Evolutionary conservation across 37 sponge, comb jelly and placozoan species (phyloP).

Genomic region (Aphrocallistes beatrix): DNA sequence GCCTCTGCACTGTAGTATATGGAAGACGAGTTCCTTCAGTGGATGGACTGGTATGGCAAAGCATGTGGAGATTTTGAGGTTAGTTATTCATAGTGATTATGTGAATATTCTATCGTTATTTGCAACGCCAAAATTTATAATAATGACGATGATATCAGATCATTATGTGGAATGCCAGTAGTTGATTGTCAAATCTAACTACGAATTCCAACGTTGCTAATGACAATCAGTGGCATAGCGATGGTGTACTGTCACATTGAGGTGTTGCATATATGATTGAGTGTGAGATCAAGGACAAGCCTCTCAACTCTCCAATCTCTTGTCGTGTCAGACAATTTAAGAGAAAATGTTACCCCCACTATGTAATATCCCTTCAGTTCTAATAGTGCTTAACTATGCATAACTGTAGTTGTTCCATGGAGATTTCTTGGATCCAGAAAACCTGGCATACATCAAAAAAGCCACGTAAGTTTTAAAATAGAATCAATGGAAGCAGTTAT

Average conservation of each 20-base stretch:
- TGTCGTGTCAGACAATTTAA: too few relatives aligned
- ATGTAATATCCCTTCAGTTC: not conserved
- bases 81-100: not conserved
- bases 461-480: constrained; percentile 53
- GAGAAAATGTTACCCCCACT: too few relatives aligned
- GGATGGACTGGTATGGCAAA: constrained; percentile 99
- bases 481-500: not conserved
- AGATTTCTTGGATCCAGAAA: constrained; percentile 66
- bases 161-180: too few relatives aligned
- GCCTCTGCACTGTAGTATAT: constrained; percentile 41
- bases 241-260: too few relatives aligned
- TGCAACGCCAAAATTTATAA: too few relatives aligned
- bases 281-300: too few relatives aligned
- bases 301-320: too few relatives aligned
- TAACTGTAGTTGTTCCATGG: constrained; percentile 45
- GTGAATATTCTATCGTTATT: not conserved
- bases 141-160: too few relatives aligned
- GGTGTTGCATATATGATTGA: too few relatives aligned
- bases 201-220: too few relatives aligned
- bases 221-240: too few relatives aligned
- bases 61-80: constrained; percentile 76
- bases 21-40: constrained; percentile 72
- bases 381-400: not conserved
- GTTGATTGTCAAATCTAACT: too few relatives aligned
- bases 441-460: constrained; percentile 34